Evolutionary conservation across 2,888 invertebrate species (phyloP).

Genomic region (Tetragonula carbonaria): DNA sequence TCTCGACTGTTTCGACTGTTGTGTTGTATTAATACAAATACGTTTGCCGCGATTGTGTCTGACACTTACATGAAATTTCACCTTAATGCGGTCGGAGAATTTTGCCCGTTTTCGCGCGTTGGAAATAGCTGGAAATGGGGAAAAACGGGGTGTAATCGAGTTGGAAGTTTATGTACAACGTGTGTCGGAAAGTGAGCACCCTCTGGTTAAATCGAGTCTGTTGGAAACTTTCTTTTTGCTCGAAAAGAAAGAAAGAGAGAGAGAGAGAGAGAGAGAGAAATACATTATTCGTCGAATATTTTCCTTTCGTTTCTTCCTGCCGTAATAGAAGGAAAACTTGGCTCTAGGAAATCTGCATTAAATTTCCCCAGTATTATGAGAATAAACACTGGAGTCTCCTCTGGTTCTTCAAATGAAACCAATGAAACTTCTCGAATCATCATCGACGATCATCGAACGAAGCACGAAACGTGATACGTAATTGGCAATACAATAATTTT

Average conservation of each 20-base stretch:
- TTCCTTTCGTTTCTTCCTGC: neutral
- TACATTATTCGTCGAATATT: neutral
- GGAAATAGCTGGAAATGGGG: neutral
- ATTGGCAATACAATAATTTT: too few relatives aligned
- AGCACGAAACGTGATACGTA: too few relatives aligned
- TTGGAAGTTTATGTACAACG: neutral
- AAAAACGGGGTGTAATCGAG: neutral
- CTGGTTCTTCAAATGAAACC: too few relatives aligned
- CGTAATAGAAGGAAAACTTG: neutral
- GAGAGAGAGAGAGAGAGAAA: too few relatives aligned
- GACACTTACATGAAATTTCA: neutral
- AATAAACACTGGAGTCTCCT: too few relatives aligned
- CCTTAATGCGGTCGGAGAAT: neutral
- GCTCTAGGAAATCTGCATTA: neutral
- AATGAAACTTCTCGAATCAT: too few relatives aligned
- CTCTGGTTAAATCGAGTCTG: neutral
- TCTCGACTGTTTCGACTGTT: too few relatives aligned
- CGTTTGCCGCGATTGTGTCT: too few relatives aligned
- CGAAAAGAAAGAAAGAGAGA: neutral
- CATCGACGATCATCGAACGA: too few relatives aligned
- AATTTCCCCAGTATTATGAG: too few relatives aligned
- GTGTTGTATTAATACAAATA: too few relatives aligned
- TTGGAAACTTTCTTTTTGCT: neutral
- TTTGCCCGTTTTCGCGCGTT: neutral
- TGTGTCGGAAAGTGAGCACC: neutral